These are phyloP conservation scores for Salminus brasiliensis DNA, from an alignment of 2,113 vertebrate genomes.

Conservation along the genomic window DNA sequence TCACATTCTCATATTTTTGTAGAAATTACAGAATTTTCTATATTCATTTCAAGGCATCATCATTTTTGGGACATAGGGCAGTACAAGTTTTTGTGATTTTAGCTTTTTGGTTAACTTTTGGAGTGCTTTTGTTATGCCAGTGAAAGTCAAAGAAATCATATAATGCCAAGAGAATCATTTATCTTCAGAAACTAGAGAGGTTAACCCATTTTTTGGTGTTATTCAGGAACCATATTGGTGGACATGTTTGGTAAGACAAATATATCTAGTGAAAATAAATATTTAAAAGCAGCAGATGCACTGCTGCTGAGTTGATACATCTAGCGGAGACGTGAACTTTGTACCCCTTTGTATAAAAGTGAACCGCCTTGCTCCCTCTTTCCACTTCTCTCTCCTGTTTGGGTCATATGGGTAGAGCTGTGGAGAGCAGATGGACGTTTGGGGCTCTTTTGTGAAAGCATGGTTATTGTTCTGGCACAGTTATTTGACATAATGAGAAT, in stretches of 20 bases:
- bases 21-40: too few species aligned
- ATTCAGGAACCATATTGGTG: too few species aligned
- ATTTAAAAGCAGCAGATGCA: background rate
- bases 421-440: conserved; percentile 42
- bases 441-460: conserved; percentile 42
- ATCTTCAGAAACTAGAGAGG: too few species aligned
- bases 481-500: conserved; percentile 61
- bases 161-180: too few species aligned
- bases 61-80: too few species aligned
- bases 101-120: too few species aligned
- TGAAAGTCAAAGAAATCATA: too few species aligned
- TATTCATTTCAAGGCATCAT: too few species aligned
- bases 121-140: too few species aligned
- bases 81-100: too few species aligned
- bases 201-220: too few species aligned
- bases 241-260: background rate
- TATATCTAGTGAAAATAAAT: background rate
- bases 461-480: conserved; percentile 55
- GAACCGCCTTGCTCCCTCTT: background rate
- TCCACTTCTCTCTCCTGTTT: conserved; percentile 11
- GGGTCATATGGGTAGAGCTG: conserved; percentile 19
- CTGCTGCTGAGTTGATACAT: background rate
- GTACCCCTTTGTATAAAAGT: background rate
- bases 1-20: too few species aligned
- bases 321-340: conserved; percentile 11